Percentiles rank a stretch among this genome's conserved stretches.
Evolutionary conservation across 2,113 vertebrate species (phyloP).

Genomic region (Anoura caudifer): DNA sequence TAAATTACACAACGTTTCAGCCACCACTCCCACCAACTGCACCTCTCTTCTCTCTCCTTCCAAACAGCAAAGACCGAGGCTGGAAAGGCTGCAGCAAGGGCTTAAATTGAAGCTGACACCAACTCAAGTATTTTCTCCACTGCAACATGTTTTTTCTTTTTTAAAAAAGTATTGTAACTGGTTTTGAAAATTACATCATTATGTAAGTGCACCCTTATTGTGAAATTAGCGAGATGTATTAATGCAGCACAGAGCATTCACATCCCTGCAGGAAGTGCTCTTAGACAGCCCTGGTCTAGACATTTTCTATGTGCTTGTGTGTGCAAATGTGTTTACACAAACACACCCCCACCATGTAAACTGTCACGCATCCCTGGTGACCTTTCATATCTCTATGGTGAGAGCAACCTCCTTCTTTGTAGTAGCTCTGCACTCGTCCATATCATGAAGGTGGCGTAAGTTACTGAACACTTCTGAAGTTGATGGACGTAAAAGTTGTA

Average conservation of each 20-base stretch:
- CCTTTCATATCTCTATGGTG: neutral
- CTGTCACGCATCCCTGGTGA: neutral
- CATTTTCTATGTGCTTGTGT: neutral
- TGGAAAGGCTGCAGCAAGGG: neutral
- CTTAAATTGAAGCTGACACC: neutral
- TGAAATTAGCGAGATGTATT: neutral
- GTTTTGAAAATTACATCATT: neutral
- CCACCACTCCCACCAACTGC: neutral
- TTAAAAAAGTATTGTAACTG: neutral
- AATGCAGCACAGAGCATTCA: rapidly evolving
- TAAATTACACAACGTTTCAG: neutral
- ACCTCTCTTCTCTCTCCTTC: neutral
- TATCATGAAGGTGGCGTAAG: neutral
- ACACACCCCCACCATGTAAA: neutral
- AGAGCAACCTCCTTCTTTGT: neutral
- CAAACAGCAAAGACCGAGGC: neutral
- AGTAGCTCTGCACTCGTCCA: neutral
- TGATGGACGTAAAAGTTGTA: neutral
- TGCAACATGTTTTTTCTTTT: neutral
- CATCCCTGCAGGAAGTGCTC: neutral
- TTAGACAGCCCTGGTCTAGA: neutral
- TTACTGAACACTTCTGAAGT: neutral
- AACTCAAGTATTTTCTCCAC: neutral
- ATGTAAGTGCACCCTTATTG: neutral
- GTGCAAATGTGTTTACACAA: neutral